These are phyloP conservation scores for Amaurobius ferox DNA, from an alignment of 2,888 invertebrate species.

Conservation along the genomic window DNA sequence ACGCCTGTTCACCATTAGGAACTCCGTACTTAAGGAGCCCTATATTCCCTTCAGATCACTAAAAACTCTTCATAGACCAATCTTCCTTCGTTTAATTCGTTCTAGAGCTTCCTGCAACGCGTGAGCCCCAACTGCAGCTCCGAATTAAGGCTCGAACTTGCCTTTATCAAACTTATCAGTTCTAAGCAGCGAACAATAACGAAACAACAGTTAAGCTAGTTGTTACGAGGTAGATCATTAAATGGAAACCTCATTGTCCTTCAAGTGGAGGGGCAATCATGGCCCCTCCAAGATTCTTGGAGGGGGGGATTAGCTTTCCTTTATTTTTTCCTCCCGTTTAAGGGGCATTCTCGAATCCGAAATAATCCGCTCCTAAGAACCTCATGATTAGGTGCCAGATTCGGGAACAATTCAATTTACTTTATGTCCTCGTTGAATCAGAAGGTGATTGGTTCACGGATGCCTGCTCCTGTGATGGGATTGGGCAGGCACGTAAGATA, in stretches of 20 bases:
- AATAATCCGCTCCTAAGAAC: slow-evolving; percentile 70
- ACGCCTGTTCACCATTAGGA: too few species aligned
- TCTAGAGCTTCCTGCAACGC: slow-evolving; percentile 9
- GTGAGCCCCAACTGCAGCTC: slow-evolving; percentile 35
- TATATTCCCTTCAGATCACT: neutral
- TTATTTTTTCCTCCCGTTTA: slow-evolving; percentile 45
- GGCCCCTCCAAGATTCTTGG: neutral
- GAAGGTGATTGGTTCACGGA: slow-evolving; percentile 50
- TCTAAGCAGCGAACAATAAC: slow-evolving; percentile 60
- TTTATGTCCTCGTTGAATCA: slow-evolving; percentile 63
- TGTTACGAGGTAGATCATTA: slow-evolving; percentile 66
- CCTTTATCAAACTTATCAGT: slow-evolving; percentile 47
- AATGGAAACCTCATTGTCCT: slow-evolving; percentile 70
- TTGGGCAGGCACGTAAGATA: slow-evolving; percentile 53
- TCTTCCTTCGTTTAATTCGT: slow-evolving; percentile 5
- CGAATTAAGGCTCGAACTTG: slow-evolving; percentile 42
- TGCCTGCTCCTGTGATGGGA: slow-evolving; percentile 61
- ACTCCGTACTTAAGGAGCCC: neutral
- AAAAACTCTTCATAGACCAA: neutral
- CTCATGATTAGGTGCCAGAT: slow-evolving; percentile 69
- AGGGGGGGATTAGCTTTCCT: slow-evolving; percentile 58
- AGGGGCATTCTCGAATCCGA: slow-evolving; percentile 66
- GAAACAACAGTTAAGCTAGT: slow-evolving; percentile 66
- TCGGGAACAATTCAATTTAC: slow-evolving; percentile 72
- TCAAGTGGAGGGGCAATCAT: slow-evolving; percentile 35